These are phyloP conservation scores for Dasypus novemcinctus DNA, from an alignment of 2,113 vertebrate genomes.

Conservation along the genomic window DNA sequence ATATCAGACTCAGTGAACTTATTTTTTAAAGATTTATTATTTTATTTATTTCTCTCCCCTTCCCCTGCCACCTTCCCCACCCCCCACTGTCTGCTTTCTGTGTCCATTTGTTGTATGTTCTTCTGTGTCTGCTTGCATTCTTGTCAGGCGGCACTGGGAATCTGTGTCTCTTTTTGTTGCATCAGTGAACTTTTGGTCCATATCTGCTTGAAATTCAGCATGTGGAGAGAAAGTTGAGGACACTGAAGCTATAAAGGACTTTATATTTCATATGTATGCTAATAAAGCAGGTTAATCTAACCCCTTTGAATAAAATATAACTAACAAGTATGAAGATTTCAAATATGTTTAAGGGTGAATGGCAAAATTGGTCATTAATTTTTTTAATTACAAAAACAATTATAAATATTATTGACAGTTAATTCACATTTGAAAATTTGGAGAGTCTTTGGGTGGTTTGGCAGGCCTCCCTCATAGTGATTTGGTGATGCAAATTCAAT, in stretches of 20 bases:
- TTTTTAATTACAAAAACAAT: not conserved
- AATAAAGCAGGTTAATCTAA: not conserved
- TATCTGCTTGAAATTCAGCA: rapidly evolving
- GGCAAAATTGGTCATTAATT: not conserved
- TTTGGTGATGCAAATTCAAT: not conserved
- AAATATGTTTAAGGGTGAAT: not conserved
- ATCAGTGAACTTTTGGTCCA: not conserved
- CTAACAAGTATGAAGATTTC: not conserved
- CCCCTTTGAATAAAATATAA: not conserved
- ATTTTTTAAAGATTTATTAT: too few relatives aligned
- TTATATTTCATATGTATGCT: not conserved
- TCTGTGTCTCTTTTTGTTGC: too few relatives aligned
- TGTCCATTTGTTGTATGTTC: too few relatives aligned
- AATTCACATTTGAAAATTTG: not conserved
- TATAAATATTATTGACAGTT: not conserved
- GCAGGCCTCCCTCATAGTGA: not conserved
- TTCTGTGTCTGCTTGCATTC: too few relatives aligned
- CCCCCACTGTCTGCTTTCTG: too few relatives aligned
- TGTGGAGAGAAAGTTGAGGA: not conserved
- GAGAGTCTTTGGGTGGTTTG: not conserved
- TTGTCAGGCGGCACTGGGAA: too few relatives aligned
- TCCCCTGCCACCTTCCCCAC: too few relatives aligned
- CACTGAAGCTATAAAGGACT: rapidly evolving
- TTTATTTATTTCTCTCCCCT: too few relatives aligned
- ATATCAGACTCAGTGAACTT: rapidly evolving